Evolutionary conservation across 1,140 invertebrate species (phyloP).

Genomic region (Procambarus virginalis): DNA sequence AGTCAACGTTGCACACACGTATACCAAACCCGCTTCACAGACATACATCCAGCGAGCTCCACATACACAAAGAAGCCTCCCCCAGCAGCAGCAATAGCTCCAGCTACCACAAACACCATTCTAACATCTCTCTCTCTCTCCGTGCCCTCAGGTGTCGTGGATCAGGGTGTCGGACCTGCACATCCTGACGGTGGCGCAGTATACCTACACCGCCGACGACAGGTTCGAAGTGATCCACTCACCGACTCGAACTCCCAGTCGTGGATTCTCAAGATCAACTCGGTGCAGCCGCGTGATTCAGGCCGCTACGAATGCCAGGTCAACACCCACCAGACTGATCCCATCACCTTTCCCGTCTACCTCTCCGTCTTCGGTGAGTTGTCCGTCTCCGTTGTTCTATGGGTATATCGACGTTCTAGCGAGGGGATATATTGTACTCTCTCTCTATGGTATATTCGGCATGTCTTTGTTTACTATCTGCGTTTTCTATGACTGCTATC

Average conservation of each 20-base stretch:
- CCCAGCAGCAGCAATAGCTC: too few species aligned
- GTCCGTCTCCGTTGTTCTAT: too few species aligned
- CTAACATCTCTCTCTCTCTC: conserved; percentile 11
- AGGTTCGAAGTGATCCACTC: conserved; percentile 72
- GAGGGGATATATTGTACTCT: too few species aligned
- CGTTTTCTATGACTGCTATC: too few species aligned
- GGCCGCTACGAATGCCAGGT: conserved; percentile 72
- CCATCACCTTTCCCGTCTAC: conserved; percentile 67
- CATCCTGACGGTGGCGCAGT: conserved; percentile 72
- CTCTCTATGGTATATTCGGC: too few species aligned
- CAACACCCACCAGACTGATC: conserved; percentile 68
- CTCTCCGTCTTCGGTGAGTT: conserved; percentile 66
- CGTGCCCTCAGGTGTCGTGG: conserved; percentile 72
- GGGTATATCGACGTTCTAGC: too few species aligned
- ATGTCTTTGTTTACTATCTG: too few species aligned
- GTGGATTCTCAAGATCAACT: conserved; percentile 75
- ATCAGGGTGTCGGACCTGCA: conserved; percentile 73
- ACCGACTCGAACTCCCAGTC: conserved; percentile 72
- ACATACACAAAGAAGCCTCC: too few species aligned
- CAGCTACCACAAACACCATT: neutral
- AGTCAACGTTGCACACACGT: too few species aligned
- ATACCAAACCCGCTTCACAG: too few species aligned
- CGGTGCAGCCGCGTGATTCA: conserved; percentile 71
- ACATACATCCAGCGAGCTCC: too few species aligned
- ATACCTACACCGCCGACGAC: conserved; percentile 72